Evolutionary conservation across 2,888 invertebrate species (phyloP), one percentile per base, ranked within the genome.

Genomic region (Myopa testacea): DNA sequence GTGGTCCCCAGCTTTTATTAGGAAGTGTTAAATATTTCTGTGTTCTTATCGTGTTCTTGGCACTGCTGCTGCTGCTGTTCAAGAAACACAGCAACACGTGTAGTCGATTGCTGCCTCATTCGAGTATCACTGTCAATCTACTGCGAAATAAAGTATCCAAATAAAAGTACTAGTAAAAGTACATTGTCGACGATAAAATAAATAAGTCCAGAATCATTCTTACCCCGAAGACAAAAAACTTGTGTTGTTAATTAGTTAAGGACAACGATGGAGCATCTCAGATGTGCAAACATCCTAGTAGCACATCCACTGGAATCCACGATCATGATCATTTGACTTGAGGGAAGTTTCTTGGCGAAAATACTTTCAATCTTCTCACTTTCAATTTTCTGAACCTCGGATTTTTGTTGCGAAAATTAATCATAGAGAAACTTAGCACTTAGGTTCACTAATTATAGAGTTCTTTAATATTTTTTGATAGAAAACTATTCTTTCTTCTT

Each of bases 171-270:
- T 45, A 10, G 16, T 52, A 26, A 34, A 37, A 8, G 52, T 55
- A 52, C 69, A 26, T 6, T 45, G 45, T 69, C 78, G 75, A 80
- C 80, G 82, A 83, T 83, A 83, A 83, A 81, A 83, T 83, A 83
- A 83, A 83, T 83, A 82, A 83, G 83, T 82, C 79, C 81, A 78
- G 80, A 81, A 82, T 83, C 81, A 79, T 77, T 52, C 16, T 16
- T 14, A 70, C 58, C 50, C 38, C 62, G 16, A 50, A 63, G 10
- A 58, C 37, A 4, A 62, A 60, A 45, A 45, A 38, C n/a, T 65
- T 34, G 50, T 65, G 74, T 52, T 74, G 82, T 82, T 82, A 82
- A 82, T 82, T 81, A 81, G 82, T 78, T 80, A 69, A 80, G 79
- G 76, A 55, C 80, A 78, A n/a, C 55, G 55, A n/a, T 16, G 55